phyloP scores from a whole-genome alignment of 2,888 invertebrate genomes.

The Embidobia sp. region DNA sequence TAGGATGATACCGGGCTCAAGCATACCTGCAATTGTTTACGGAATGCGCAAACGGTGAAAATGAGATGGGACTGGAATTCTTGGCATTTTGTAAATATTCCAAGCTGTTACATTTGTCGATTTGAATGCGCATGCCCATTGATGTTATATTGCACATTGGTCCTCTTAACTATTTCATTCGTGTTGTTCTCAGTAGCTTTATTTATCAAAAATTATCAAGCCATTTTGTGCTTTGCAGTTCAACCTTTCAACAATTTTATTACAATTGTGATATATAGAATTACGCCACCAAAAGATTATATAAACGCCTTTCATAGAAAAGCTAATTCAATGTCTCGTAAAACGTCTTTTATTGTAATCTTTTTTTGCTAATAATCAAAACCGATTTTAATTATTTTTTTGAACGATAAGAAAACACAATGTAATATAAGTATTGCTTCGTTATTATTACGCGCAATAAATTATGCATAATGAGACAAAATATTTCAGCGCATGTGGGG shows the following conservation, averaged over 20 bases:
- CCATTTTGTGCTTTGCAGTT: background rate
- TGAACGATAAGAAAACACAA: too few species aligned
- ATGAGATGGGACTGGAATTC: slow-evolving; percentile 49
- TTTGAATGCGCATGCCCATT: slow-evolving; percentile 2
- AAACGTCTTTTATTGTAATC: too few species aligned
- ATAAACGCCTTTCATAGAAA: too few species aligned
- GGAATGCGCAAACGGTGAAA: slow-evolving; percentile 57
- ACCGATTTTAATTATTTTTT: too few species aligned
- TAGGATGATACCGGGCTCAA: slow-evolving; percentile 17
- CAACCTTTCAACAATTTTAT: background rate
- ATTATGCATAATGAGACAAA: too few species aligned
- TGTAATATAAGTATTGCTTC: too few species aligned
- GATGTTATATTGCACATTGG: slow-evolving; percentile 3
- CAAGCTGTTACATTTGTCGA: slow-evolving; percentile 38
- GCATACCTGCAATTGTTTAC: slow-evolving; percentile 56
- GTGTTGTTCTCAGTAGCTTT: background rate
- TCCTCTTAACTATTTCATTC: slow-evolving; percentile 20
- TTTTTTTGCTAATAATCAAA: too few species aligned
- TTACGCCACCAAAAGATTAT: too few species aligned
- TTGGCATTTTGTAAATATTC: slow-evolving; percentile 66
- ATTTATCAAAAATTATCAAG: slow-evolving; percentile 13
- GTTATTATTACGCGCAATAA: too few species aligned
- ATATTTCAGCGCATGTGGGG: too few species aligned
- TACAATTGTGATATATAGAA: too few species aligned
- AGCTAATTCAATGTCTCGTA: too few species aligned